Evolutionary conservation across 2,888 invertebrate species (phyloP), one percentile per base, ranked within the genome.

Genomic region (Troilus luridus): DNA sequence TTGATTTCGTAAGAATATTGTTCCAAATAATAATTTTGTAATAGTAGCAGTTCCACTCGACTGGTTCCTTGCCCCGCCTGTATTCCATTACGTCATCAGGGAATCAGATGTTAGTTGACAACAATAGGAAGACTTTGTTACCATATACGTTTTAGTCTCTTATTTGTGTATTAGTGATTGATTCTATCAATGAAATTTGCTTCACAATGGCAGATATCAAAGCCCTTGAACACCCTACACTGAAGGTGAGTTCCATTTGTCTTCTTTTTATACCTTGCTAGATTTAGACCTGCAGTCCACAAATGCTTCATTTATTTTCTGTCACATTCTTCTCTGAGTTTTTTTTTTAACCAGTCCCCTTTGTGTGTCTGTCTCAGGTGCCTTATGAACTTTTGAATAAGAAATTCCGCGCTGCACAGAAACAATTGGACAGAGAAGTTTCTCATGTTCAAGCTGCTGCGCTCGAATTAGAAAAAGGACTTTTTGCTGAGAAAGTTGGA

Each of bases 301-400:
- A 90, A 67, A 41, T 58, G 77, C 8, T 85, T 88, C 64, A 58
- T 58, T 88, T 64, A 88, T 88, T 59, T 88, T 60, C 17, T 59
- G n/a, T 59, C 41, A 54, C 72, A 77, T 77, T 77, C 72, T 12
- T 77, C 17, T 77, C 72, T 77, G 72, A 17, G 17, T n/a, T 85
- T 58, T 41, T 41, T 41, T 41, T n/a, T n/a, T 24, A 27, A 90
- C 27, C 56, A 54, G 27, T 9, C 56, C 14, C 56, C 41, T 41
- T 64, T 41, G 27, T 64, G n/a, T 60, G 21, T 90, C 91, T 91
- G 91, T 92, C 94, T 27, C 93, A 98, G 98, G 98, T 99, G 92
- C 99, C 99, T 2, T 99, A 99, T 94, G 99, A 99, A 95, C 96
- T 99, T 89, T 95, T 99, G 93, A 99, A 99, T 95, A 99, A 99